Percentiles rank a stretch among this genome's conserved stretches.
Conservation (phyloP, 2,888 invertebrate species). For the Shargacucullia verbasci region DNA sequence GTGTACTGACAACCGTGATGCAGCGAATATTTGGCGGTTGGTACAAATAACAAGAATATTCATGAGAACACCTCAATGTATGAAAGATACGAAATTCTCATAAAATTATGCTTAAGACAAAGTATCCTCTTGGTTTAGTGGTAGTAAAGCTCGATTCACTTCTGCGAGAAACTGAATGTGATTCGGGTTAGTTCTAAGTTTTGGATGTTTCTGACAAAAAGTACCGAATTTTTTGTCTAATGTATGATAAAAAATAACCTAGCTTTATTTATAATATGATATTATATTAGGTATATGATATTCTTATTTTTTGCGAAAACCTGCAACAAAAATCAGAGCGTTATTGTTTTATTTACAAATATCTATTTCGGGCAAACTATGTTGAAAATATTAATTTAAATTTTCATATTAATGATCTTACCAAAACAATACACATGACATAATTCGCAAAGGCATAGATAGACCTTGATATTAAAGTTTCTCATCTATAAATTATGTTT, state of each 20-base stretch:
- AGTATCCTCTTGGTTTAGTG: neutral
- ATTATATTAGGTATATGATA: too few species aligned
- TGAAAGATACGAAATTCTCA: neutral
- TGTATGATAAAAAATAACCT: too few species aligned
- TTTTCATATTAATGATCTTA: slow-evolving; percentile 1
- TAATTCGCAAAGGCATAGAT: slow-evolving; percentile 30
- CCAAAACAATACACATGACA: slow-evolving; percentile 32
- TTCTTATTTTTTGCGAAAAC: too few species aligned
- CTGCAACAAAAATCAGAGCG: too few species aligned
- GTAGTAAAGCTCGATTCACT: too few species aligned
- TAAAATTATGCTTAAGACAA: neutral
- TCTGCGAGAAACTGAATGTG: too few species aligned
- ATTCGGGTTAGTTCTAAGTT: too few species aligned
- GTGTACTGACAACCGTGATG: slow-evolving; percentile 75
- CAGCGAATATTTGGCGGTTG: slow-evolving; percentile 66
- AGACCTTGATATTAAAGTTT: slow-evolving; percentile 39
- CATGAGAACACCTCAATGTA: slow-evolving; percentile 26
- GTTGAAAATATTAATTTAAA: neutral
- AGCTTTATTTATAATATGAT: too few species aligned
- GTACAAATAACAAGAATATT: slow-evolving; percentile 44
- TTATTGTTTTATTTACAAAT: too few species aligned
- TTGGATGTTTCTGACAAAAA: too few species aligned
- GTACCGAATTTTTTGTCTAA: too few species aligned
- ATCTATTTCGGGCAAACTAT: too few species aligned
- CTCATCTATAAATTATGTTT: slow-evolving; percentile 52